Conservation (phyloP, 2,888 invertebrate species). For the Cephus pulcher region DNA sequence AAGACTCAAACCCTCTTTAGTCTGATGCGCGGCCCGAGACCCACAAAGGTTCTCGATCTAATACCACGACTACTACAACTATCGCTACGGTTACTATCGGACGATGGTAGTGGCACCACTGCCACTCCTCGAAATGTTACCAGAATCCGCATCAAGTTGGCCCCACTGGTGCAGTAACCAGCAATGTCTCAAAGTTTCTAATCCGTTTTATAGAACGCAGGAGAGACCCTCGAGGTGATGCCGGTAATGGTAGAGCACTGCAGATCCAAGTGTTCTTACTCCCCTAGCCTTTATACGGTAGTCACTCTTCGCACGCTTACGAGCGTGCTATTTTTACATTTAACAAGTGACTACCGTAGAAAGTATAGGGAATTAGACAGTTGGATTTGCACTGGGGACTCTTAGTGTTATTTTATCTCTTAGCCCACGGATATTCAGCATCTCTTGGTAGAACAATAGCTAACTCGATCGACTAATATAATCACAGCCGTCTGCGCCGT, state of each 20-base stretch:
- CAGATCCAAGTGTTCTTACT: no score
- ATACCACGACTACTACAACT: not conserved
- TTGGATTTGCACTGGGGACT: no score
- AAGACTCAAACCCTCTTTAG: not conserved
- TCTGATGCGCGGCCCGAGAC: constrained; percentile 4
- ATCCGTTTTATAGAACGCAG: not conserved
- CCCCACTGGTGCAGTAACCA: constrained; percentile 5
- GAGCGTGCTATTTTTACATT: no score
- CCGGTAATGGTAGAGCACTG: not conserved
- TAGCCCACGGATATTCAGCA: not conserved
- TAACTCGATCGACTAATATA: not conserved
- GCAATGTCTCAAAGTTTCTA: constrained; percentile 5
- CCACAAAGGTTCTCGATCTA: constrained; percentile 5
- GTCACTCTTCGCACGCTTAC: no score
- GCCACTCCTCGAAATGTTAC: not conserved
- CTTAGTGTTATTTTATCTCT: not conserved
- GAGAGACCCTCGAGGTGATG: not conserved
- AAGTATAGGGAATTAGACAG: no score
- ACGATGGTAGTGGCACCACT: not conserved
- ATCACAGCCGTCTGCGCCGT: not conserved
- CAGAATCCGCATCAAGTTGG: constrained; percentile 5
- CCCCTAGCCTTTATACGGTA: no score
- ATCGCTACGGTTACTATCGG: not conserved
- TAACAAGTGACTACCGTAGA: no score
- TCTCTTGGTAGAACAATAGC: not conserved